Conservation (phyloP, 1,140 invertebrate genomes). For the Euura lappo region DNA sequence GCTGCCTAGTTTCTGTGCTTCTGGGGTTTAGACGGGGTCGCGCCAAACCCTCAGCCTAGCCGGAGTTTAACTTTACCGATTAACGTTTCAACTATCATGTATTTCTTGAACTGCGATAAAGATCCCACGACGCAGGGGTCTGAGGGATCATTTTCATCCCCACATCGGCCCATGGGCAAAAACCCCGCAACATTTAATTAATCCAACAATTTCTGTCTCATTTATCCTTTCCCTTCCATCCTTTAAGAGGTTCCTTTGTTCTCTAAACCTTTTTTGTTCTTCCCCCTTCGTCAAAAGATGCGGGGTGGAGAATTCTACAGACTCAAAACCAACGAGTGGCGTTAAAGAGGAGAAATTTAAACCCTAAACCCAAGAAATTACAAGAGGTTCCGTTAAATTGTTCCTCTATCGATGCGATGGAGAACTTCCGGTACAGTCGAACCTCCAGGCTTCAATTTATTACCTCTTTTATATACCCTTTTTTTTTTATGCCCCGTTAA, state of each 20-base stretch:
- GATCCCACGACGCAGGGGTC: no score
- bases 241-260: not conserved
- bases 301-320: no score
- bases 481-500: not conserved
- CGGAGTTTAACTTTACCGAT: not conserved
- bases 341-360: not conserved
- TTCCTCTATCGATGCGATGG: not conserved
- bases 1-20: not conserved
- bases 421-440: not conserved
- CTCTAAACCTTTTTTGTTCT: not conserved
- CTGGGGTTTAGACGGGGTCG: not conserved
- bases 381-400: not conserved
- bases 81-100: not conserved
- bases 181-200: no score
- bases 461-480: not conserved
- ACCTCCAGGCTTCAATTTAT: not conserved
- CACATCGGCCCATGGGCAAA: no score
- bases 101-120: no score
- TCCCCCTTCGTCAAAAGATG: no score
- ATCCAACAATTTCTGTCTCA: no score
- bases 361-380: not conserved
- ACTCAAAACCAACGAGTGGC: not conserved
- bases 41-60: not conserved
- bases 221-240: no score
- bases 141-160: no score